Conservation (phyloP, 2,797 vertebrate genomes). For the Propithecus deckenii region DNA sequence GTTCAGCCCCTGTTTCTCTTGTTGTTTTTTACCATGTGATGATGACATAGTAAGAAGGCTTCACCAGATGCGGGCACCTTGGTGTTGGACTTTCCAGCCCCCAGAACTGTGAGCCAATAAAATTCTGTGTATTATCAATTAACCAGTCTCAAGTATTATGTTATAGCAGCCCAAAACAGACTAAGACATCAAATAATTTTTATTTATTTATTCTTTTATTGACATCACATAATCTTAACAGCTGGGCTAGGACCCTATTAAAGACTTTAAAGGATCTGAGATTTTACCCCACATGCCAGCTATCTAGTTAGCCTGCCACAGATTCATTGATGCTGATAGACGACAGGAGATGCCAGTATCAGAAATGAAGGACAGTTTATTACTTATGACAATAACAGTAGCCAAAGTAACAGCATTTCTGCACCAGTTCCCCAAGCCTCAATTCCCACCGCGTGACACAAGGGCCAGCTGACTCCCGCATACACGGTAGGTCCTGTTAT, state of each 20-base stretch:
- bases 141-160: background rate
- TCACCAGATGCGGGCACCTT: background rate
- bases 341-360: background rate
- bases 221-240: background rate
- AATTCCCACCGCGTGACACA: background rate
- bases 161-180: background rate
- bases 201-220: no score
- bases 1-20: background rate
- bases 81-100: background rate
- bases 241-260: background rate
- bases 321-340: background rate
- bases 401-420: background rate
- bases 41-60: background rate
- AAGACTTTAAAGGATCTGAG: background rate
- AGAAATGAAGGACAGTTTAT: background rate
- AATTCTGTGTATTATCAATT: background rate
- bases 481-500: background rate
- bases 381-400: background rate
- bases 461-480: background rate
- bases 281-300: background rate
- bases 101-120: background rate
- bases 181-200: background rate
- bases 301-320: background rate
- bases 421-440: background rate
- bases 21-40: background rate